Conservation (phyloP, 2,113 vertebrate species). For the Mesitornis unicolor region DNA sequence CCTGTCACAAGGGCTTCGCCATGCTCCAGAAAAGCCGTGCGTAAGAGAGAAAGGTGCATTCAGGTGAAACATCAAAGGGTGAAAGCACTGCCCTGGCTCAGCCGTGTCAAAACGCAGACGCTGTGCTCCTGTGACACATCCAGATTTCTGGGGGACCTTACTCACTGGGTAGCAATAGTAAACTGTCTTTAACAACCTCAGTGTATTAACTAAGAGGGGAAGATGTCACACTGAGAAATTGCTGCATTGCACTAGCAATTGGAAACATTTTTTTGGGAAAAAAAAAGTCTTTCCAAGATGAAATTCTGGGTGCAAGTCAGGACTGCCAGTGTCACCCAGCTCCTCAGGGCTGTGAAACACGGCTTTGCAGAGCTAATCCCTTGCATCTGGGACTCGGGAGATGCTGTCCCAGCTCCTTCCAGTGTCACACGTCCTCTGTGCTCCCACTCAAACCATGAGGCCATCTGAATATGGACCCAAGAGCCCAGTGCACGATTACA, state of each 20-base stretch:
- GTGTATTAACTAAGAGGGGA: background rate
- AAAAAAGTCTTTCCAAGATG: background rate
- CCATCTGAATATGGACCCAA: background rate
- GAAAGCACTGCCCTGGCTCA: background rate
- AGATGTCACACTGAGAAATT: accelerated
- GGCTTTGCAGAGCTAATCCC: background rate
- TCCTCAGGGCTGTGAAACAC: background rate
- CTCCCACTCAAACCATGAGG: background rate
- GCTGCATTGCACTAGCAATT: background rate
- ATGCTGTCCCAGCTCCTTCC: background rate
- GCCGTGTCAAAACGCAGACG: background rate
- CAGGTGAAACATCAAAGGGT: background rate
- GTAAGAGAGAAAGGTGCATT: background rate
- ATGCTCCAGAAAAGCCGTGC: background rate
- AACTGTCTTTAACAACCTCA: background rate
- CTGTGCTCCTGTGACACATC: background rate
- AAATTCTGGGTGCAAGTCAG: background rate
- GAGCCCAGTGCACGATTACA: background rate
- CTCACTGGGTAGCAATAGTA: background rate
- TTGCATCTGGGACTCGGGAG: background rate
- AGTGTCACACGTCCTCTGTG: background rate
- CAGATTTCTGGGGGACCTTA: background rate
- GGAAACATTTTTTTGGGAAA: no score
- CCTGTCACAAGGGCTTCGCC: background rate
- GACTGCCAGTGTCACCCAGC: background rate